A percentile compares a stretch with the other conserved stretches of the same genome.
phyloP scores from a whole-genome alignment of 2,888 invertebrate species.

The Adineta ricciae region DNA sequence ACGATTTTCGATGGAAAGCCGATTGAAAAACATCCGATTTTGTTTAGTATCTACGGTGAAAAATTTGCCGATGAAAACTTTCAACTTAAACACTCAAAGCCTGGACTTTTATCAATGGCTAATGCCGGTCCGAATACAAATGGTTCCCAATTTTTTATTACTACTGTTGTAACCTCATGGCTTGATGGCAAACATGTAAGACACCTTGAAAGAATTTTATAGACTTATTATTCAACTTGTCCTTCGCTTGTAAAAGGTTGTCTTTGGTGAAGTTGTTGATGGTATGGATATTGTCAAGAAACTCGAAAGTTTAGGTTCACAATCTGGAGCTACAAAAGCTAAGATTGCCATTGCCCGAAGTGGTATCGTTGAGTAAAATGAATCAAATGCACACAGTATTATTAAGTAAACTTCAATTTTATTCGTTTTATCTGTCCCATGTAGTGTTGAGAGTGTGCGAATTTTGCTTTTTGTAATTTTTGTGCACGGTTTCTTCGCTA shows the following conservation, averaged over 20 bases:
- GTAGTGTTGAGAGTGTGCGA: neutral
- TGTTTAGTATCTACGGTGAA: conserved; percentile 25
- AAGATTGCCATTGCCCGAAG: neutral
- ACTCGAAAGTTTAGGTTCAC: neutral
- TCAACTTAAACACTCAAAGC: conserved; percentile 27
- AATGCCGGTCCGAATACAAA: conserved; percentile 26
- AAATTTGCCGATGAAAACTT: conserved; percentile 34
- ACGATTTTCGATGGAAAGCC: too few relatives aligned
- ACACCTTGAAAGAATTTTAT: neutral
- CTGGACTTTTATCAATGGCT: conserved; percentile 34
- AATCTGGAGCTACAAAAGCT: neutral
- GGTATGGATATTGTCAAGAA: conserved; percentile 2
- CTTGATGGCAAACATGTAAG: neutral
- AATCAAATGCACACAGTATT: neutral
- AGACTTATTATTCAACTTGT: too few relatives aligned
- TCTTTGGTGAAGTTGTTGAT: neutral
- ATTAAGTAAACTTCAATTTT: neutral
- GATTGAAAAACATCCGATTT: neutral
- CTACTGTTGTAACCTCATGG: neutral
- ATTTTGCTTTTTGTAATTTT: neutral
- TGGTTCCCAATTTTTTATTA: conserved; percentile 7
- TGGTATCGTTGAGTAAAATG: neutral
- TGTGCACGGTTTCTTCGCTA: neutral
- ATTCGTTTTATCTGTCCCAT: neutral
- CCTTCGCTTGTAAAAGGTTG: neutral